Evolutionary conservation across 2,797 vertebrate species (phyloP), one percentile per base, ranked within the genome.

Genomic region (Artibeus lituratus): DNA sequence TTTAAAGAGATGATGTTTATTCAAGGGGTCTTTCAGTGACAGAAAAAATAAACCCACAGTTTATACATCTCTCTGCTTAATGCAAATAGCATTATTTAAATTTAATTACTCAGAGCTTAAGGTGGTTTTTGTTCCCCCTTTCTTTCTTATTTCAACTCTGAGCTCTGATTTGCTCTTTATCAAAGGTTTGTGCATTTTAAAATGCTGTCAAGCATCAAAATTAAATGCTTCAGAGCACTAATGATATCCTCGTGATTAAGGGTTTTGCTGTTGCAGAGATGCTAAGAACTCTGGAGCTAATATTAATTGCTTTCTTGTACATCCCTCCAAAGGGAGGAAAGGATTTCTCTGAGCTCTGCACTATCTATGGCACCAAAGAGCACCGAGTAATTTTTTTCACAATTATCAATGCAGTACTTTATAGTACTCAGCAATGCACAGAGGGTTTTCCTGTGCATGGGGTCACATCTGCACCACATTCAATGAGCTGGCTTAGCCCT

Each of bases 191-290:
- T 95, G 98, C 0, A 26, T 96, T 98, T 98, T 85, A 94, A 96
- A 96, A 97, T 57, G 87, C 89, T 98, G 97, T 97, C 98, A 98
- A 98, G 97, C 97, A 98, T 98, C 97, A 98, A 98, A 98, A 98
- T 98, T 98, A 98, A 98, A 98, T 97, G 98, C 97, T 98, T 98
- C 94, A 96, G 97, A 98, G 97, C 97, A 97, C 98, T 98, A 98
- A 98, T 98, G 98, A 98, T 98, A 98, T 97, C 98, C 98, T 96
- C 98, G 96, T 98, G 98, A 98, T 98, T 98, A 98, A 98, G 92
- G 95, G 96, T 96, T 98, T 98, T 98, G 98, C 94, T 87, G 44
- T 98, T 90, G 90, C 96, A 80, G 96, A 96, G 98, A 98, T 96
- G 96, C 95, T 97, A 96, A 98, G 97, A 98, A 95, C 94, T 90